These are phyloP conservation scores for Monochamus alternatus DNA, from an alignment of 2,888 invertebrate species.

Conservation along the genomic window DNA sequence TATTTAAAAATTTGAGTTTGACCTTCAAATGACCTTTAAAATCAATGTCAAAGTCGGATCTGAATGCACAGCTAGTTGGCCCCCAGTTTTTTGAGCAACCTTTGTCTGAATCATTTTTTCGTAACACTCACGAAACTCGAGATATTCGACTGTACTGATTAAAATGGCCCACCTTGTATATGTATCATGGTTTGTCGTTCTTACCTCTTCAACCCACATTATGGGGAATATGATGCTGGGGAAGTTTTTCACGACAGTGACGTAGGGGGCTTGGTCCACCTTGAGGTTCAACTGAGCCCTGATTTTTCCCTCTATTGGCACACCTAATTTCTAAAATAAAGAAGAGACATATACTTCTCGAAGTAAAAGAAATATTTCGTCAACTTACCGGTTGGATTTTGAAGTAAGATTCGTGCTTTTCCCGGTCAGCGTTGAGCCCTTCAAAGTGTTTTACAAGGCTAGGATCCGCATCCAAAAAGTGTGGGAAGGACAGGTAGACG, in stretches of 20 bases:
- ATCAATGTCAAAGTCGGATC: too few species aligned
- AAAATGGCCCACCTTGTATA: too few species aligned
- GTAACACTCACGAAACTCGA: too few species aligned
- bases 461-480: slow-evolving; percentile 88
- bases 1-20: too few species aligned
- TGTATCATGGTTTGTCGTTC: neutral
- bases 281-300: slow-evolving; percentile 87
- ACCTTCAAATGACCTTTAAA: too few species aligned
- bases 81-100: too few species aligned
- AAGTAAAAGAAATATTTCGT: neutral
- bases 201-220: slow-evolving; percentile 88
- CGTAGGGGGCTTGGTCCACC: slow-evolving; percentile 82
- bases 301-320: slow-evolving; percentile 87
- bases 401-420: slow-evolving; percentile 84
- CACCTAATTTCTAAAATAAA: slow-evolving; percentile 83
- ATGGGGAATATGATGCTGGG: slow-evolving; percentile 88
- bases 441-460: slow-evolving; percentile 78
- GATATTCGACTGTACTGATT: too few species aligned
- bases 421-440: slow-evolving; percentile 80
- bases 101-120: too few species aligned
- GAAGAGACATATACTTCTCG: neutral
- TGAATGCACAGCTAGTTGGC: too few species aligned
- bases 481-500: slow-evolving; percentile 90
- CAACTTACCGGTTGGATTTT: slow-evolving; percentile 87
- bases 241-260: slow-evolving; percentile 83